Evolutionary conservation across 2,888 invertebrate species (phyloP), one percentile per base, ranked within the genome.

Genomic region (Anodontia alba): DNA sequence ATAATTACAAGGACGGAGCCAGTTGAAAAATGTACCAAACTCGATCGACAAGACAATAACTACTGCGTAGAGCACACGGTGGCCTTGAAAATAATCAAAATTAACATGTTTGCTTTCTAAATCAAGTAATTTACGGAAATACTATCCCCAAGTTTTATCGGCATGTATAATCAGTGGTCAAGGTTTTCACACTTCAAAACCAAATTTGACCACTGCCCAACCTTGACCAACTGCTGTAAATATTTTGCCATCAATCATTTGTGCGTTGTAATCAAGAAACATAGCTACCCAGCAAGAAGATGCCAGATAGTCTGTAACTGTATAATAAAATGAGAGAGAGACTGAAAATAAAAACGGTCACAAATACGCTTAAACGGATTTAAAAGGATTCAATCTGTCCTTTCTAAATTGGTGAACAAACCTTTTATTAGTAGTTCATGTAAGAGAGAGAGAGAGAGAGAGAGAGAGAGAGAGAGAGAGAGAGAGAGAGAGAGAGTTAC

Each of bases 101-200:
- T 62, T 62, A 62, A 33, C 62, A 62, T 62, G 29, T 62, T 33
- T 33, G 31, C 33, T 62, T 62, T 62, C 33, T 62, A 62, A 33
- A 62, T 62, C 62, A 62, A 62, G 62, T 62, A 17, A 62, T 62
- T 62, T 33, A n/a, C 33, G 62, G 57, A 62, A 62, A 62, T 62
- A 29, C 62, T 33, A 62, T 62, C 62, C 31, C 20, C 33, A 29
- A 7, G 17, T 62, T 62, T 62, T 33, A 62, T 62, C 33, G 17
- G 33, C 62, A 62, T 62, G 62, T 62, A 31, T 33, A 62, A 33
- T 62, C 62, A 62, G 33, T 62, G 62, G 31, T 62, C 62, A 62
- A 62, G 62, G 62, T 62, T 62, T 62, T 62, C 33, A 62, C 62
- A 62, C 62, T 62, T 62, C 62, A 62, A 62, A 26, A 62, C 62